Percentiles rank a stretch among this genome's conserved stretches.
Evolutionary conservation across 2,888 invertebrate genomes (phyloP).

Genomic region (Tetrapedia diversipes): DNA sequence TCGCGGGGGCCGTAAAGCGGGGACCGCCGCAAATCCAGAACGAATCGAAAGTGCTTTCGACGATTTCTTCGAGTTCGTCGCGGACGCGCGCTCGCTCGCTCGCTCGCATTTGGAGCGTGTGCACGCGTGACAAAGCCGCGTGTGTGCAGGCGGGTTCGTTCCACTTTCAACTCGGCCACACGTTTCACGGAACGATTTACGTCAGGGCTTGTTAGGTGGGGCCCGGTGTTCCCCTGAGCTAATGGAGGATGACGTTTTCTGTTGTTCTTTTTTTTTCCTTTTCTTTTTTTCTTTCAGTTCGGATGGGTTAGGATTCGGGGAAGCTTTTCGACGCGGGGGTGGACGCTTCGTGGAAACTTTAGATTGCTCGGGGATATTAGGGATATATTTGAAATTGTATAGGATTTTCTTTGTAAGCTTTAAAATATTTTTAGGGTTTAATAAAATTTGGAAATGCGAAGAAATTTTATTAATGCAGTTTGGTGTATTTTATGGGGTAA

Average conservation of each 20-base stretch:
- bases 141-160: background rate
- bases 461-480: too few species aligned
- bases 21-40: constrained; percentile 60
- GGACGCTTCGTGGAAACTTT: too few species aligned
- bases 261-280: background rate
- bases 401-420: too few species aligned
- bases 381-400: too few species aligned
- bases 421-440: too few species aligned
- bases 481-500: too few species aligned
- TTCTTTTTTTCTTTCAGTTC: background rate
- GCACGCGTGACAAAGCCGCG: background rate
- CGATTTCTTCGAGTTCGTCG: constrained; percentile 36
- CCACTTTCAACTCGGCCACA: background rate
- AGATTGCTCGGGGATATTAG: too few species aligned
- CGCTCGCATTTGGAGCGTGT: constrained; percentile 22
- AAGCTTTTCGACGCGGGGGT: background rate
- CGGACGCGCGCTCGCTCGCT: constrained; percentile 23
- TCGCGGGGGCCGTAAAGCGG: constrained; percentile 50
- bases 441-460: too few species aligned
- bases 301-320: too few species aligned
- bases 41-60: constrained; percentile 63
- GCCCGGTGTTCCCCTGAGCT: too few species aligned
- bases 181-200: background rate
- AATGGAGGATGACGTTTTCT: too few species aligned
- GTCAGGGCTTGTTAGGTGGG: background rate